Evolutionary conservation across 2,888 invertebrate species (phyloP).

Genomic region (Anthophora plumipes): DNA sequence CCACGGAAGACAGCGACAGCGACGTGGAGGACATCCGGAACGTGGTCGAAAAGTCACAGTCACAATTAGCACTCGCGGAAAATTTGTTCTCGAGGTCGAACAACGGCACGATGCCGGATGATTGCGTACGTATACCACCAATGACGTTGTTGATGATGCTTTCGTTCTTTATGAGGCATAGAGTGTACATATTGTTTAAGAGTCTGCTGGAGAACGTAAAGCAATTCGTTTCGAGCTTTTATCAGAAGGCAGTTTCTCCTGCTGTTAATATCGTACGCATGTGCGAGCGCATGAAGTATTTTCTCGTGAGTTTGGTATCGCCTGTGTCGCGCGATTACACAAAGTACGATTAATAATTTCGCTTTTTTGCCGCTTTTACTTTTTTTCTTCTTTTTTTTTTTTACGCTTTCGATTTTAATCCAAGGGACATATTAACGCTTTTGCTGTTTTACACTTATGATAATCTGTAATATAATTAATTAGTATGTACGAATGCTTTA

Average conservation of each 20-base stretch:
- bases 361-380: neutral
- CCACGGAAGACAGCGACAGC: conserved; percentile 87
- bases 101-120: conserved; percentile 73
- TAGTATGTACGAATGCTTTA: neutral
- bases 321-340: neutral
- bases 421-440: neutral
- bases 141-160: neutral
- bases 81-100: conserved; percentile 85
- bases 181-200: neutral
- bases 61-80: conserved; percentile 88
- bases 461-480: neutral
- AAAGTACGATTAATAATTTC: neutral
- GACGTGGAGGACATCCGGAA: conserved; percentile 89
- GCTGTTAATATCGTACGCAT: neutral
- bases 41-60: conserved; percentile 88
- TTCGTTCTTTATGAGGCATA: neutral
- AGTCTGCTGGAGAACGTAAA: neutral
- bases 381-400: neutral
- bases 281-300: neutral
- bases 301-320: neutral
- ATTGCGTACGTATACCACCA: conserved; percentile 80
- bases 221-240: neutral
- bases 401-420: neutral
- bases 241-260: neutral
- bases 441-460: neutral